Evolutionary conservation across 2,888 invertebrate genomes (phyloP), one percentile per base, ranked within the genome.

Genomic region (Ecdyonurus torrentis): DNA sequence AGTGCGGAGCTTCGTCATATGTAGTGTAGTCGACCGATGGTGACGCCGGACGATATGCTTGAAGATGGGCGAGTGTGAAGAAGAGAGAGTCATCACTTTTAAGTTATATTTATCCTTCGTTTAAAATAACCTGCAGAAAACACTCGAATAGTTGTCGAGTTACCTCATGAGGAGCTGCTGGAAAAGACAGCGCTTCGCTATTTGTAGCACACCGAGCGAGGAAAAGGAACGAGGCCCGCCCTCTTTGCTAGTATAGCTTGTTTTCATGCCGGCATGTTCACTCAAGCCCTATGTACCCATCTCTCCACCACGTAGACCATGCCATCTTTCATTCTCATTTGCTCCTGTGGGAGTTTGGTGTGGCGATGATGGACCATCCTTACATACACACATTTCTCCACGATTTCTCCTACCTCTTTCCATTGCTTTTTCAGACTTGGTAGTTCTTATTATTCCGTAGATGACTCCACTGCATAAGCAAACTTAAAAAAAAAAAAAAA

Each of bases 71-170:
- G 5, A 37, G 37, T 37, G 37, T 37, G 37, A 58, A 58, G 62
- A 62, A 58, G 62, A 58, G 62, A 58, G 62, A 62, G 58, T 62
- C 62, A 62, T 62, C 62, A 62, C 62, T 58, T 37, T 58, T 50
- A 62, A 62, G 62, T 58, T 62, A 62, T 62, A 62, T 62, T 62
- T 62, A 62, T 58, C 58, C 58, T 37, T 25, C 24, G 62, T 62
- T 58, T 37, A 58, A 62, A 62, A 62, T 62, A 62, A 58, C 62
- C 50, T 22, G 52, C 25, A 25, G 15, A 25, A 58, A 58, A 25
- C 25, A 20, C 62, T 58, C 25, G 62, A 55, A 62, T 62, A 62
- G 37, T 62, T 62, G 62, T 55, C 62, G 62, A 58, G 25, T 62
- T 62, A 62, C 62, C 62, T 62, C 62, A 62, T 62, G 58, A 37